phyloP scores from a whole-genome alignment of 2,797 vertebrate genomes.

The Epinephelus coioides region DNA sequence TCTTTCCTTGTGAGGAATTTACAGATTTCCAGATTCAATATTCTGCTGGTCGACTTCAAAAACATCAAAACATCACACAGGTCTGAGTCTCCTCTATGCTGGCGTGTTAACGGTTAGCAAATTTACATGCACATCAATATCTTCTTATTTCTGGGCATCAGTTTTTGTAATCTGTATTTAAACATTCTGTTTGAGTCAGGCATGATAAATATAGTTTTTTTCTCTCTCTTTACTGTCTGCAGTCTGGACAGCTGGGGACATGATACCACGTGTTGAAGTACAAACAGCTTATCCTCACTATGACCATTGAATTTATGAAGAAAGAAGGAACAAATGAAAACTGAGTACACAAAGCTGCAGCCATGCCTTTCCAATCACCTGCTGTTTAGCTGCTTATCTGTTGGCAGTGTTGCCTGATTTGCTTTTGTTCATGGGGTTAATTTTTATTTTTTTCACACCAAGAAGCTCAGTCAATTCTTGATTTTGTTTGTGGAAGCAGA shows the following conservation, averaged over 20 bases:
- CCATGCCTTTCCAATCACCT: constrained; percentile 9
- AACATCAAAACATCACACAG: constrained; percentile 17
- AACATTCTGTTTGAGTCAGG: constrained; percentile 36
- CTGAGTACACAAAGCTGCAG: neutral
- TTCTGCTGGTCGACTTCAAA: constrained; percentile 61
- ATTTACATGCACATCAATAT: constrained; percentile 31
- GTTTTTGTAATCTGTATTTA: constrained; percentile 31
- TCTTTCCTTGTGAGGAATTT: constrained; percentile 48
- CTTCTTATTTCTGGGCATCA: constrained; percentile 19
- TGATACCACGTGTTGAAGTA: constrained; percentile 15
- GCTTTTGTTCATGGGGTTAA: constrained; percentile 21
- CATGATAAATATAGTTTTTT: constrained; percentile 9
- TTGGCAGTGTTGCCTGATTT: constrained; percentile 18
- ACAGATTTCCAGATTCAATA: constrained; percentile 62
- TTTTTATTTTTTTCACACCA: neutral
- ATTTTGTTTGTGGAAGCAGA: constrained; percentile 27
- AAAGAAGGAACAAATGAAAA: constrained; percentile 13
- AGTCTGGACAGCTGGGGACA: constrained; percentile 26
- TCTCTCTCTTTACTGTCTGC: constrained; percentile 4
- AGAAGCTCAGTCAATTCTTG: neutral
- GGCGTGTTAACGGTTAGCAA: constrained; percentile 20
- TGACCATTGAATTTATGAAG: constrained; percentile 15
- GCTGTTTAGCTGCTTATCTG: constrained; percentile 33
- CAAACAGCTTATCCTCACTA: constrained; percentile 24
- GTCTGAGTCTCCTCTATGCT: constrained; percentile 25